These are phyloP conservation scores for Agonopterix alstromeriana DNA, from an alignment of 2,888 invertebrate species.

Conservation along the genomic window DNA sequence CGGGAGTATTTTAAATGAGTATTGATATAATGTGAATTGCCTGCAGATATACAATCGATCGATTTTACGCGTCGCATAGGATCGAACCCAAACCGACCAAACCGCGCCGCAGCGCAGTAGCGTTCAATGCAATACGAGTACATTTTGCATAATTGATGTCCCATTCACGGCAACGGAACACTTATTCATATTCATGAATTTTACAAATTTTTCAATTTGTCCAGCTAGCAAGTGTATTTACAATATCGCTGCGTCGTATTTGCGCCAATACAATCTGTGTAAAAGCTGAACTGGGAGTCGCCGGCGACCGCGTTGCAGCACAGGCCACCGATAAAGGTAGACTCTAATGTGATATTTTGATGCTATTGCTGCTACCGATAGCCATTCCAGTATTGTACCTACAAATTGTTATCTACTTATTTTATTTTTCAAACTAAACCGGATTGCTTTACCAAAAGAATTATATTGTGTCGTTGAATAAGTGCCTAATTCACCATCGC, in stretches of 20 bases:
- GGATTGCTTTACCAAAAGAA: conserved; percentile 7
- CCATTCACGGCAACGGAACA: conserved; percentile 63
- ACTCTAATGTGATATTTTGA: conserved; percentile 55
- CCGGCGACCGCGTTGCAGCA: conserved; percentile 24
- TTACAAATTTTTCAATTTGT: conserved; percentile 70
- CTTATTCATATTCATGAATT: conserved; percentile 75
- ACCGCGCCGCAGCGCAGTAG: conserved; percentile 20
- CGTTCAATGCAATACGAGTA: conserved; percentile 60
- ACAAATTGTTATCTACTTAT: conserved; percentile 2
- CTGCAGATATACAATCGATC: conserved; percentile 18
- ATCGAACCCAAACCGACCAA: conserved; percentile 34
- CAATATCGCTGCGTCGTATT: conserved; percentile 55
- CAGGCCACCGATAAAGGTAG: conserved; percentile 40
- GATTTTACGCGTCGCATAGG: conserved; percentile 25
- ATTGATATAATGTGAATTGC: conserved; percentile 14
- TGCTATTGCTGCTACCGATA: conserved; percentile 36
- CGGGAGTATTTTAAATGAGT: conserved; percentile 30
- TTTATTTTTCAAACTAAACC: background rate
- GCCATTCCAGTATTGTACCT: conserved; percentile 23
- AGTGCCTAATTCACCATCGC: conserved; percentile 21
- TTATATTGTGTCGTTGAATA: conserved; percentile 14
- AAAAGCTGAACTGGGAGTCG: conserved; percentile 47
- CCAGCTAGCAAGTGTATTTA: conserved; percentile 61
- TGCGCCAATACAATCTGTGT: conserved; percentile 62
- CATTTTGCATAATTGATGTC: conserved; percentile 73